Evolutionary conservation across 1,140 invertebrate genomes (phyloP), one percentile per base, ranked within the genome.

Genomic region (Saccostrea echinata): DNA sequence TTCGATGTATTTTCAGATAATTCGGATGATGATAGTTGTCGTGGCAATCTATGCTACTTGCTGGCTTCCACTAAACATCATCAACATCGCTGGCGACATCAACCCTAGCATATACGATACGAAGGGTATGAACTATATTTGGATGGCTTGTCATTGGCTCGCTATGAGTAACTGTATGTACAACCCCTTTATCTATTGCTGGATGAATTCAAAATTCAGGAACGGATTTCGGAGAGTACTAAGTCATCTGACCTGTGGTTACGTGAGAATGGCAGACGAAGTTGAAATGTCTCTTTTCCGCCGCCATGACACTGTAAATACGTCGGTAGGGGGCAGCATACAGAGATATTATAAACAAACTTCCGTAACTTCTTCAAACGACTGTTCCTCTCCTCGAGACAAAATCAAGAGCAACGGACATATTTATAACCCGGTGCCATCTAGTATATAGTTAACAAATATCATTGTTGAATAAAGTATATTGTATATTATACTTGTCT

Each of bases 121-220:
- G 21, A 76, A 88, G 91, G 96, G 97, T 0, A 95, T 95, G 90
- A 91, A 90, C 89, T 94, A 87, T 61, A 91, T 92, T 27, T 93
- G 92, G 92, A 92, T 91, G 64, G 84, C 88, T 1, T 89, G 85
- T 89, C 97, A 98, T 93, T 98, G 97, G 96, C 95, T 98, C 84
- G 97, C 98, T 27, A 98, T 98, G 98, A 97, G 97, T 21, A 98
- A 98, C 93, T 96, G 97, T 85, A 98, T 97, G 95, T 98, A 98
- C 96, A 98, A 98, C 95, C 98, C 98, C 1, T 96, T 98, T 86
- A 98, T 98, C 91, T 98, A 98, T 94, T 98, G 97, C 94, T 98
- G 97, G 96, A 98, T 98, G 97, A 98, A 98, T 94, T 96, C 96
- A 1, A 96, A 97, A 43, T 98, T 97, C 93, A 95, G 97, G 18